Base-by-base conservation (phyloP, 1,140 invertebrate genomes). In the Penaeus vannamei region DNA sequence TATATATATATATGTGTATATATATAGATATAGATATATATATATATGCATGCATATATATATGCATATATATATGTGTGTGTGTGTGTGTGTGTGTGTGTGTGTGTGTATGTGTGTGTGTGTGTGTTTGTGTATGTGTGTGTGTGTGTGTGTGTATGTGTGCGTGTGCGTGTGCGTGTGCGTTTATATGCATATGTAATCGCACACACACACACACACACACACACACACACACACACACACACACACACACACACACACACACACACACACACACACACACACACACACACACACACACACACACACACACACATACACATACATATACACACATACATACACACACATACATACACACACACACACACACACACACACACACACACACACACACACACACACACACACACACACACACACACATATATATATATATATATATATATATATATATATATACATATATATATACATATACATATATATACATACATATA, bases 361-460 rank as follows among this genome's bases (percentile, higher is more conserved):
- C 17, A 19, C 17, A 19, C 17, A 22, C 17, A 14, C 17, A 19
- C 17, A 22, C 8, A 14, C 20, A 10, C 17, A 19, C 19, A 19
- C 19, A 10, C 19, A 10, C 19, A 10, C 0, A 22, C 19, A 66
- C 2, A 66, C 7, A 66, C 2, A 66, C 7, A 66, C 2, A 2
- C 7, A 66, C 7, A 66, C 7, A 66, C 7, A 66, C 7, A 66
- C 7, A 66, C 2, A 66, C 7, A 2, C 26, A 66, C 7, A 66
- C 7, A 7, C 7, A 66, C 1, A 66, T 66, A 66, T 66, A 66
- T 66, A 66, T 66, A 66, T 26, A 66, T 66, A 66, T 66, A 66
- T 66, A 66, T 66, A 66, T 66, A 66, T 66, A 66, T 66, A 66
- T 66, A 66, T 66, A 66, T 66, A 66, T 66, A 66, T 66, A 23